phyloP scores from a whole-genome alignment of 2,797 vertebrate genomes.

The Vespertilio murinus region DNA sequence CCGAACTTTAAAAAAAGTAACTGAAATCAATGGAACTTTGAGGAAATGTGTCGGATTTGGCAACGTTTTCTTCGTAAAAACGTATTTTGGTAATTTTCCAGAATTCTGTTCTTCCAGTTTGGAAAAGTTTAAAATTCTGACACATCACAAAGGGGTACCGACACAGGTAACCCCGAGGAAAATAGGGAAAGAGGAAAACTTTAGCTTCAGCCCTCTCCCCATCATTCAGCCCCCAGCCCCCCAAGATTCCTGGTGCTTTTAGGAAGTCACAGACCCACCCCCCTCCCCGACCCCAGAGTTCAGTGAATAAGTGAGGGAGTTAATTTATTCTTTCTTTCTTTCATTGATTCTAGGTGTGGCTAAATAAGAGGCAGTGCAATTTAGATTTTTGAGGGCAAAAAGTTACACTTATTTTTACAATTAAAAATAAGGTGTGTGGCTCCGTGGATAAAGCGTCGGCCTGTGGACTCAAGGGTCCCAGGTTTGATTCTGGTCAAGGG shows the following conservation, averaged over 20 bases:
- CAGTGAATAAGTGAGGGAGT: neutral
- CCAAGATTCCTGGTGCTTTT: neutral
- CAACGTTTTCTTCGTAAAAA: constrained; percentile 32
- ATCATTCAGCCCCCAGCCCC: neutral
- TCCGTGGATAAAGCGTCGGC: too few relatives aligned
- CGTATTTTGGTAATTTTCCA: constrained; percentile 56
- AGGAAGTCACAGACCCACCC: neutral
- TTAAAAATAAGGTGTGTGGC: neutral
- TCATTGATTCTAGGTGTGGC: neutral
- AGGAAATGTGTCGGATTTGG: constrained; percentile 52
- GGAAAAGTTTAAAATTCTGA: constrained; percentile 46
- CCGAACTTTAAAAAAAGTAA: neutral
- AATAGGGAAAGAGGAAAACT: neutral
- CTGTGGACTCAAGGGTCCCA: too few relatives aligned
- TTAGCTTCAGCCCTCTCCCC: neutral
- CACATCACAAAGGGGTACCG: neutral
- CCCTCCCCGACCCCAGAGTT: neutral
- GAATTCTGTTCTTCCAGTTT: constrained; percentile 41
- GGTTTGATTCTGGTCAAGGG: too few relatives aligned
- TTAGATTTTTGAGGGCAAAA: neutral
- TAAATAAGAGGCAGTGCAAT: constrained; percentile 3
- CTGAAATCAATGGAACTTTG: constrained; percentile 26
- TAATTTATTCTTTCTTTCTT: neutral
- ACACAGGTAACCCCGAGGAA: neutral
- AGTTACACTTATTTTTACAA: neutral